Evolutionary conservation across 2,888 invertebrate genomes (phyloP), one percentile per base, ranked within the genome.

Genomic region (Salpingus planirostris): DNA sequence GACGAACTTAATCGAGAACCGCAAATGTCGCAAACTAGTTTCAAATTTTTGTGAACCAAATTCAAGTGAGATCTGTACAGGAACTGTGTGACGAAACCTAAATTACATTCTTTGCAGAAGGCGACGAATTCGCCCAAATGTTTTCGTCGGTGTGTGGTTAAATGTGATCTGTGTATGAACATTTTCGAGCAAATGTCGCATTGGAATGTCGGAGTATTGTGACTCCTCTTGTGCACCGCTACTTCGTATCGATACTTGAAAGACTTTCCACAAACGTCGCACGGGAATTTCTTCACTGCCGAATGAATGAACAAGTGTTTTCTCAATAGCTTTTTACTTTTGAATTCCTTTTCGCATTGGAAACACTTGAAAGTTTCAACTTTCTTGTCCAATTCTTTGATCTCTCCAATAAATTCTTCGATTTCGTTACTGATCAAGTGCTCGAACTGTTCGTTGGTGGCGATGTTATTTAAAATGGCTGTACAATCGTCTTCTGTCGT

Each of bases 111-210:
- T 24, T 55, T 43, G 38, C 64, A 63, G 33, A 51, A 55, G 0
- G 46, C 52, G 5, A 52, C 45, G 31, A 49, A 59, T 28, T 59
- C 55, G 3, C 70, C 67, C 0, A 69, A 67, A 49, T 79, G 79
- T n/a, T 73, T 63, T 2, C 69, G 62, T 1, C 67, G 57, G 46
- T 80, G 79, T 0, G 70, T 66, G 24, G 71, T 74, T 36, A 79
- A 52, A 41, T 76, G 74, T 36, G 74, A 73, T 41, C 73, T 71
- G 24, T 74, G 74, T 0, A 73, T 66, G 44, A 76, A 72, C 45
- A 71, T 73, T 46, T 72, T 73, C 0, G 73, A 71, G 42, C 78
- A 78, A 1, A 72, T 62, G 0, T 71, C 65, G 42, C 78, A 77
- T 1, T 74, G 63, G 35, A 71, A 73, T 27, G 69, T 70, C 8